Evolutionary conservation across 2,888 invertebrate species (phyloP), one percentile per base, ranked within the genome.

Genomic region (Azorinus chamasolen): DNA sequence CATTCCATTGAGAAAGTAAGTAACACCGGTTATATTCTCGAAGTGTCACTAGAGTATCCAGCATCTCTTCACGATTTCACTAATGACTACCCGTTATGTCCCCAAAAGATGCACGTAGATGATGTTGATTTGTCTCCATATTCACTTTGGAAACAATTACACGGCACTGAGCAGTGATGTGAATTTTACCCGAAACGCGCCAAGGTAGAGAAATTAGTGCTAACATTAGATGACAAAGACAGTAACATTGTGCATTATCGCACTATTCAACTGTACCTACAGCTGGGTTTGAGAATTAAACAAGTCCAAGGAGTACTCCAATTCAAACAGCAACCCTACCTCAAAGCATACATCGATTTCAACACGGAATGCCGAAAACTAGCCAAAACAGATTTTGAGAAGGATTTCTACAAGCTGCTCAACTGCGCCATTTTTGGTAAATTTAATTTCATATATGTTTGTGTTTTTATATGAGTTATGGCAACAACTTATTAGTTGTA

Each of bases 21-120:
- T 6, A 14, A 64, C 22, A 71, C 62, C 16, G 66, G 70, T 0
- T 74, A 54, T 16, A 66, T 77, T 4, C 43, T 74, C 12, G 77
- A 81, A 51, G 77, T 81, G 3, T 45, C 58, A 22, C 25, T 77
- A 8, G 70, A 78, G 24, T 81, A 81, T 25, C 71, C 75, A 1
- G 45, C 37, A 43, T 24, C 46, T 50, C 27, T 78, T 14, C 75
- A 78, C 45, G 70, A 73, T 16, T 3, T 18, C 1, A 53, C 64
- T 45, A 63, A 55, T 18, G 70, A 77, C 27, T 74, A 62, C 51
- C 70, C 73, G 14, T 27, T 81, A 6, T 48, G 57, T 16, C 69
- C 75, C 14, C 64, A 76, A 27, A 58, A 57, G 39, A 18, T 59
- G 12, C 41, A 37, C 12, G 27, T 65, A 22, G 20, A n/a, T 12